Percentiles rank a stretch among this genome's conserved stretches.
These are phyloP conservation scores for Xenopus laevis DNA, from an alignment of 2,113 vertebrate genomes.

Conservation along the genomic window DNA sequence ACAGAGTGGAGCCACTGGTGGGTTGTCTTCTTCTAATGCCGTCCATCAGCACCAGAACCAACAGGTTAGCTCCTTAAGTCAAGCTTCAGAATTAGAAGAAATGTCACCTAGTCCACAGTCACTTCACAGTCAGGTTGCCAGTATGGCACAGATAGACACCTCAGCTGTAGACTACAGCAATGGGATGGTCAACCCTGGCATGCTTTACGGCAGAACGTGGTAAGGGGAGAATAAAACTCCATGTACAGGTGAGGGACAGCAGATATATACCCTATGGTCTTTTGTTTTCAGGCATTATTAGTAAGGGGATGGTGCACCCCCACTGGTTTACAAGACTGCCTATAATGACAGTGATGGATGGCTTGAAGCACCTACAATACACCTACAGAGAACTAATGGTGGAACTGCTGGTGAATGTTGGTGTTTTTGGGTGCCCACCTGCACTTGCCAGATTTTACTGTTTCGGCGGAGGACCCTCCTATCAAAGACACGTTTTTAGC, in stretches of 20 bases:
- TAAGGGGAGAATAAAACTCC: conserved; percentile 64
- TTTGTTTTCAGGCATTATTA: not conserved
- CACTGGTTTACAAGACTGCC: conserved; percentile 17
- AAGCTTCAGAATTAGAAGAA: conserved; percentile 80
- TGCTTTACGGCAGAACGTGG: conserved; percentile 97
- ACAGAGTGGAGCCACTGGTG: conserved; percentile 66
- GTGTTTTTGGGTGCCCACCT: not conserved
- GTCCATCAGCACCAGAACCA: conserved; percentile 73
- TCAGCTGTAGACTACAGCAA: conserved; percentile 83
- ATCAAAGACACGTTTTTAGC: not conserved
- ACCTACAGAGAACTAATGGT: not conserved
- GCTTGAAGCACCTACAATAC: not conserved
- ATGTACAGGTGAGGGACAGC: conserved; percentile 48
- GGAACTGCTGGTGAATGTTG: not conserved
- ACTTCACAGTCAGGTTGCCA: conserved; percentile 78
- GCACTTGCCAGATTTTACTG: not conserved
- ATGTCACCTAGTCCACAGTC: conserved; percentile 87
- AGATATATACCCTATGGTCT: not conserved
- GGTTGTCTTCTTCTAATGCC: conserved; percentile 61
- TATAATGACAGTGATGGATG: not conserved
- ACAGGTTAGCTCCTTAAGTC: conserved; percentile 72
- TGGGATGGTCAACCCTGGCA: conserved; percentile 86
- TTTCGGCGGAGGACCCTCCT: not conserved
- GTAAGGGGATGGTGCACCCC: not conserved
- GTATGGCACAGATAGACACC: conserved; percentile 79